Evolutionary conservation across 2,797 vertebrate genomes (phyloP).

Genomic region (Hafferia zeledoni): DNA sequence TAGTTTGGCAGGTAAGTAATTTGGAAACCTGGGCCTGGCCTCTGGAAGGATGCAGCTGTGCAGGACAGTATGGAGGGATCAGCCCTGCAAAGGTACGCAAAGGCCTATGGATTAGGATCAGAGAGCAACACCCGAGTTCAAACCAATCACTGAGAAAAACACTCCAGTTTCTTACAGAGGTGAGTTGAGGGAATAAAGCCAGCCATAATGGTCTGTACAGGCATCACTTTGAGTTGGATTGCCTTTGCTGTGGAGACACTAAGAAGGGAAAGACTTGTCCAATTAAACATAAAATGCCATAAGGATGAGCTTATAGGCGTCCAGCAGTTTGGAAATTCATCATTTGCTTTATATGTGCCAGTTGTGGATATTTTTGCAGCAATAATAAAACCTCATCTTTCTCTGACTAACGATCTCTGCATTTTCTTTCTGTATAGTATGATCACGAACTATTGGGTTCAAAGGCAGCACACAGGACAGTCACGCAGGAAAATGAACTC

Average conservation of each 20-base stretch:
- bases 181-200: rapidly evolving
- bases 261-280: too few relatives aligned
- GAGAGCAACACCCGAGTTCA: background rate
- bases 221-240: rapidly evolving
- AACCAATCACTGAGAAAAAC: background rate
- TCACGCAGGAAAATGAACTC: background rate
- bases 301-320: background rate
- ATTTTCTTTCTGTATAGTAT: background rate
- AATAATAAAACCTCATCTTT: background rate
- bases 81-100: background rate
- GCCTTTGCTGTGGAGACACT: background rate
- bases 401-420: rapidly evolving
- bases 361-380: rapidly evolving
- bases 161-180: background rate
- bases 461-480: rapidly evolving
- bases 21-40: background rate
- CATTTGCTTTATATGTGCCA: background rate
- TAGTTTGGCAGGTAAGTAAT: background rate
- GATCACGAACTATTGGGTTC: rapidly evolving
- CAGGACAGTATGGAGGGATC: rapidly evolving
- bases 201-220: background rate
- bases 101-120: background rate
- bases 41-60: background rate
- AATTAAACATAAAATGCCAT: rapidly evolving
- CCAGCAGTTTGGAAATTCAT: rapidly evolving